Percentiles rank a stretch among this genome's conserved stretches.
Conservation (phyloP, 2,888 invertebrate species). For the Altica lythri region DNA sequence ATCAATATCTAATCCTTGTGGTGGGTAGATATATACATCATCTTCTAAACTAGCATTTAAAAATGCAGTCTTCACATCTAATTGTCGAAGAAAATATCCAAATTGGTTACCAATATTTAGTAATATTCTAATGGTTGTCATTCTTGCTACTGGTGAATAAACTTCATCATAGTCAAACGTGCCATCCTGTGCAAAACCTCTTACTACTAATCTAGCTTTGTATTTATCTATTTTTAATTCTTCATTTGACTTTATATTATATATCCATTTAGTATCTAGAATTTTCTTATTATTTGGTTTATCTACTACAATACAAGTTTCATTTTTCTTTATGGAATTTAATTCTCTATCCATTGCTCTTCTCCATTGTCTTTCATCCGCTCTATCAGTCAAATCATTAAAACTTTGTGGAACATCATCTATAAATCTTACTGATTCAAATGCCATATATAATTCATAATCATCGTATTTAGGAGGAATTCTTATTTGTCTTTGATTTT, state of each 20-base stretch:
- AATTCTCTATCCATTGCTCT: constrained; percentile 16
- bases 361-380: too few relatives aligned
- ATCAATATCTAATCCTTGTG: constrained; percentile 15
- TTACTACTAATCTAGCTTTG: constrained; percentile 15
- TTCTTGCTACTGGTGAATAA: constrained; percentile 12
- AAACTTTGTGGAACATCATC: constrained; percentile 11
- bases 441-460: constrained; percentile 19
- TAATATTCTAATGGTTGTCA: constrained; percentile 17
- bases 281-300: constrained; percentile 3
- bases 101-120: constrained; percentile 20
- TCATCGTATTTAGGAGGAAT: constrained; percentile 8
- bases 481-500: not conserved
- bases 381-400: constrained; percentile 5
- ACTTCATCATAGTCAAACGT: constrained; percentile 7
- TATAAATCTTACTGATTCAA: constrained; percentile 16
- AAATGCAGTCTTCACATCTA: constrained; percentile 23
- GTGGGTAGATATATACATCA: constrained; percentile 18
- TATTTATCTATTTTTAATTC: constrained; percentile 9
- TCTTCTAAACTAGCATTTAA: constrained; percentile 12
- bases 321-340: constrained; percentile 6
- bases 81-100: constrained; percentile 11
- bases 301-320: constrained; percentile 11
- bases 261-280: constrained; percentile 9
- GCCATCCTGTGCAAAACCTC: constrained; percentile 14
- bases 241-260: constrained; percentile 2